phyloP scores from a whole-genome alignment of 2,888 invertebrate genomes.

The Ctenicera cuprea region DNA sequence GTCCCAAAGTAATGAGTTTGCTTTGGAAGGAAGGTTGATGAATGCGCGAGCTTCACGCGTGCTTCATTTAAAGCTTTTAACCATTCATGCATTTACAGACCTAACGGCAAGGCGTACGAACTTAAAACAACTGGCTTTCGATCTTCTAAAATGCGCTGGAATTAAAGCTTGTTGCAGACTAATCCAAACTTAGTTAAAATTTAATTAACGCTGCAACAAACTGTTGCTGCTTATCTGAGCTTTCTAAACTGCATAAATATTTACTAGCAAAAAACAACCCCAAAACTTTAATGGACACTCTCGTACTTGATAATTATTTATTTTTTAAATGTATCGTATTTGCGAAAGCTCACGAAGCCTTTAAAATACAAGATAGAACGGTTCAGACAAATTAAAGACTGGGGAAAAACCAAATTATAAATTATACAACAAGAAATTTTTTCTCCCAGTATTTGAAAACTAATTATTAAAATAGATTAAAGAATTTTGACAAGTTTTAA shows the following conservation, averaged over 20 bases:
- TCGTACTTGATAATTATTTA: too few relatives aligned
- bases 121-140: slow-evolving; percentile 42
- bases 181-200: slow-evolving; percentile 40
- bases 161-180: slow-evolving; percentile 45
- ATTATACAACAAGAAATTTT: too few relatives aligned
- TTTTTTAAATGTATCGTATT: too few relatives aligned
- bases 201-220: slow-evolving; percentile 47
- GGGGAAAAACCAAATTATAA: too few relatives aligned
- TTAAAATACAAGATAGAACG: too few relatives aligned
- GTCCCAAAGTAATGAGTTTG: slow-evolving; percentile 68
- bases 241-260: slow-evolving; percentile 16
- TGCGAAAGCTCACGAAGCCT: too few relatives aligned
- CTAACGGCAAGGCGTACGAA: slow-evolving; percentile 43
- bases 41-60: slow-evolving; percentile 66
- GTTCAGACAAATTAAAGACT: too few relatives aligned
- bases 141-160: slow-evolving; percentile 43
- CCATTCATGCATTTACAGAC: slow-evolving; percentile 60
- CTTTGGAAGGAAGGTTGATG: slow-evolving; percentile 64
- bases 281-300: too few relatives aligned
- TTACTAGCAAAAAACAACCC: too few relatives aligned
- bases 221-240: slow-evolving; percentile 42
- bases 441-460: too few relatives aligned
- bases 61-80: slow-evolving; percentile 67
- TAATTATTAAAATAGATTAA: too few relatives aligned
- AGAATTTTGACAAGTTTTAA: too few relatives aligned